A percentile compares a stretch with the other conserved stretches of the same genome.
These are phyloP conservation scores for Callionymus lyra DNA, from an alignment of 2,113 vertebrate genomes.

Conservation along the genomic window DNA sequence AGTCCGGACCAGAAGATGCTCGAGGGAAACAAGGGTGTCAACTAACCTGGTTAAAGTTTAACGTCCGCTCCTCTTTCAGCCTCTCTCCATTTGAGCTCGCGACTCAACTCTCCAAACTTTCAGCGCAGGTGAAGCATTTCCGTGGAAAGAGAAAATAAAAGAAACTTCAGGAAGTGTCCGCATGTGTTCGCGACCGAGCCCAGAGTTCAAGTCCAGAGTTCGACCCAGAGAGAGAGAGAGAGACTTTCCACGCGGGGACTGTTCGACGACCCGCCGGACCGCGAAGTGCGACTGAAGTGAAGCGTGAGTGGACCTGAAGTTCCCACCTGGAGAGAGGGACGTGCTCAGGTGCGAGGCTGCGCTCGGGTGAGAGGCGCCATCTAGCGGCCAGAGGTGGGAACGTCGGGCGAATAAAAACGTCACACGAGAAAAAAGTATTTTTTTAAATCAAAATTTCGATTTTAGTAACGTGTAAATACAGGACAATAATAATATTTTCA, in stretches of 20 bases:
- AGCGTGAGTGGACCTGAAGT: constrained; percentile 6
- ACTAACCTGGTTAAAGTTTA: constrained; percentile 40
- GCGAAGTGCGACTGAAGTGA: constrained; percentile 3
- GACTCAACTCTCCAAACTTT: constrained; percentile 43
- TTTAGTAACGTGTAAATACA: no score
- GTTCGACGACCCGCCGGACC: constrained; percentile 6
- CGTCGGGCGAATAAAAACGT: no score
- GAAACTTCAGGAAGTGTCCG: constrained; percentile 15
- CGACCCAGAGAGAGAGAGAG: background rate
- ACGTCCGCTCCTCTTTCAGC: constrained; percentile 21
- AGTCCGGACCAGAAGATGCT: no score
- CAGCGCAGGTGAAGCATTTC: constrained; percentile 62
- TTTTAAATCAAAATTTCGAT: constrained; percentile 27
- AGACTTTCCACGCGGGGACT: background rate
- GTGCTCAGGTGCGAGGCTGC: constrained; percentile 34
- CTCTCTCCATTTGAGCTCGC: constrained; percentile 49
- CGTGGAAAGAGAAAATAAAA: constrained; percentile 18
- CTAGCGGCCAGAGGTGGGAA: constrained; percentile 35
- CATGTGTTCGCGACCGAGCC: background rate
- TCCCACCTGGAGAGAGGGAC: constrained; percentile 45
- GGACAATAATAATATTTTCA: no score
- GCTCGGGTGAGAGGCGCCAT: constrained; percentile 19
- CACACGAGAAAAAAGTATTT: no score
- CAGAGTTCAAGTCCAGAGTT: background rate
- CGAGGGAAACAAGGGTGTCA: background rate